Base-by-base conservation (phyloP, 2,888 invertebrate genomes). In the Griposia aprilina region DNA sequence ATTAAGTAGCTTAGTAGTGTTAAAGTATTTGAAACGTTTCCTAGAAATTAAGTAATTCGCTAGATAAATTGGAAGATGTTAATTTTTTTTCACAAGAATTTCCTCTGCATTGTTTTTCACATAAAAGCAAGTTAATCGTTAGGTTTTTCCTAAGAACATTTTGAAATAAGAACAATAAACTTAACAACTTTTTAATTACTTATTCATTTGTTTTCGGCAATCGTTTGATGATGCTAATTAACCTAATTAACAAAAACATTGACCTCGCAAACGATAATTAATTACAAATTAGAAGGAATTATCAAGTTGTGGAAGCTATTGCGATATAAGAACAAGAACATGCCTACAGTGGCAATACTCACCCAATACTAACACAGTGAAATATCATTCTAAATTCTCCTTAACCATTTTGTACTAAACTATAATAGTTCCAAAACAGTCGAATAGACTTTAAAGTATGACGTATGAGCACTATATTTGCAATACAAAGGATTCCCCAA, bases 401-500 rank as follows among this genome's bases (percentile, higher is more conserved):
- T 63, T 15, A 3, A 45, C 11, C 11, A 59, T 36, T 69, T 13
- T 50, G 8, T 36, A 5, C 50, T 26, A 74, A 11, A 50, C 2
- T 15, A n/a, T n/a, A n/a, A n/a, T n/a, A 45, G 30, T 17, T 45
- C 36, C 13, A 50, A 55, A 48, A 65, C 7, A 15, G 13, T 30
- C 5, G 8, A 62, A 68, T 63, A 68, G 59, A 82, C 71, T 77
- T 76, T 74, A 72, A 74, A 76, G 70, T 68, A 36, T 83, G 69
- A 86, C 70, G 83, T 68, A 68, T 15, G 20, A n/a, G 41, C 67
- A 86, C 62, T 26, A 77, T 71, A 63, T 73, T 63, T 62, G 41
- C 75, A 86, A 70, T 75, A 69, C 26, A 67, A 73, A 79, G 90
- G 86, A 70, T 82, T 86, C 79, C 90, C 88, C 87, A 83, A 88